These are phyloP conservation scores for Microctonus brassicae DNA, from an alignment of 2,888 invertebrate species.

Conservation along the genomic window DNA sequence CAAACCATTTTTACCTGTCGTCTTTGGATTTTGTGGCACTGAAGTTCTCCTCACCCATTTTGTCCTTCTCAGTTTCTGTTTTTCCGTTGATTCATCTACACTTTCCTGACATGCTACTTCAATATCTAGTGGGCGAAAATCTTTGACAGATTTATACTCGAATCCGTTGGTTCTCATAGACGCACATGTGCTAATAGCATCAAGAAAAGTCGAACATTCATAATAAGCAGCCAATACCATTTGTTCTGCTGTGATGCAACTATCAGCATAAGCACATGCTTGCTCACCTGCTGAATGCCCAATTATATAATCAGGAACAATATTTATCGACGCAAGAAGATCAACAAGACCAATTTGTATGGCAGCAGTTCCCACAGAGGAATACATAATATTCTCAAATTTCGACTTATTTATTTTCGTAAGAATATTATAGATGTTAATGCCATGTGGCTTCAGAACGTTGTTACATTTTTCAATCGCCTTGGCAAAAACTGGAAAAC, in stretches of 20 bases:
- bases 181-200: slow-evolving; percentile 73
- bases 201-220: slow-evolving; percentile 59
- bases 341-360: slow-evolving; percentile 78
- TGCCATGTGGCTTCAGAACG: slow-evolving; percentile 73
- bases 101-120: slow-evolving; percentile 92
- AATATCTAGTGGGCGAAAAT: slow-evolving; percentile 81
- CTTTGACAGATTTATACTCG: slow-evolving; percentile 74
- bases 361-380: slow-evolving; percentile 83
- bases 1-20: slow-evolving; percentile 74
- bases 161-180: slow-evolving; percentile 91
- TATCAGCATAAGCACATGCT: slow-evolving; percentile 89
- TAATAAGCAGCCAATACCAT: slow-evolving; percentile 61
- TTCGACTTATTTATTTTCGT: slow-evolving; percentile 73
- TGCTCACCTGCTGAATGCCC: slow-evolving; percentile 96
- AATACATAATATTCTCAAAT: slow-evolving; percentile 78
- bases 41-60: slow-evolving; percentile 93
- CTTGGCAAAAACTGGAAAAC: slow-evolving; percentile 76
- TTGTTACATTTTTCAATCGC: slow-evolving; percentile 75
- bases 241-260: slow-evolving; percentile 74
- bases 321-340: slow-evolving; percentile 73
- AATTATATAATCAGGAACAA: slow-evolving; percentile 79
- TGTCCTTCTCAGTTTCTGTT: slow-evolving; percentile 77
- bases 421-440: slow-evolving; percentile 76
- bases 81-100: slow-evolving; percentile 76
- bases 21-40: slow-evolving; percentile 81